Percentiles rank a stretch among this genome's conserved stretches.
phyloP scores from a whole-genome alignment of 2,888 invertebrate species.

The Biston stratarius region DNA sequence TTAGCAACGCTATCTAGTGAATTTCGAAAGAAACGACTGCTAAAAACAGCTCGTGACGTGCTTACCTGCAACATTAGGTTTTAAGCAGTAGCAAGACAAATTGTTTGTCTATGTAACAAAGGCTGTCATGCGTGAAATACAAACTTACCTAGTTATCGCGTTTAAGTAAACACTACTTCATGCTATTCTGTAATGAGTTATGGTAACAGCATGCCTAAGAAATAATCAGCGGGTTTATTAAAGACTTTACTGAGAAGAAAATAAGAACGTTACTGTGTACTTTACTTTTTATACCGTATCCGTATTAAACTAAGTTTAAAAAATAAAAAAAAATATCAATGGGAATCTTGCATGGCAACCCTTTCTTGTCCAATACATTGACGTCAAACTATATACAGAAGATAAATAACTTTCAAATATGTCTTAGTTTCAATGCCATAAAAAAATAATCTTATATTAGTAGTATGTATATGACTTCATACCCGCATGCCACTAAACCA shows the following conservation, averaged over 20 bases:
- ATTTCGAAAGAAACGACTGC: too few species aligned
- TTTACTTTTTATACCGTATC: neutral
- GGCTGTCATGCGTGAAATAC: neutral
- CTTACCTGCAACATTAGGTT: slow-evolving; percentile 1
- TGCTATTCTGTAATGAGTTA: neutral
- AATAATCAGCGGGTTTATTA: neutral
- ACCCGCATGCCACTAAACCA: slow-evolving; percentile 27
- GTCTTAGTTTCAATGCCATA: neutral
- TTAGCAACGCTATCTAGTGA: too few species aligned
- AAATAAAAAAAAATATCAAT: too few species aligned
- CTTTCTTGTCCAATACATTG: too few species aligned
- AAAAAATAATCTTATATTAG: neutral
- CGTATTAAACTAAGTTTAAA: too few species aligned
- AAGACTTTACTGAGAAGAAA: neutral
- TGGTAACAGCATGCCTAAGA: slow-evolving; percentile 7
- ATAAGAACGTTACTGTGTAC: neutral
- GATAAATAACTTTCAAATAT: too few species aligned
- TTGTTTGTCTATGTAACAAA: neutral
- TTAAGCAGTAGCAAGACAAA: neutral
- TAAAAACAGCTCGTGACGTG: too few species aligned
- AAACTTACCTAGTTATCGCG: neutral
- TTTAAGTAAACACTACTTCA: neutral
- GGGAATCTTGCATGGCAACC: too few species aligned
- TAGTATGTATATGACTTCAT: neutral
- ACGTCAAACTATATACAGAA: too few species aligned